Conservation (phyloP, 2,888 invertebrate species). For the Schrankia costaestrigalis region DNA sequence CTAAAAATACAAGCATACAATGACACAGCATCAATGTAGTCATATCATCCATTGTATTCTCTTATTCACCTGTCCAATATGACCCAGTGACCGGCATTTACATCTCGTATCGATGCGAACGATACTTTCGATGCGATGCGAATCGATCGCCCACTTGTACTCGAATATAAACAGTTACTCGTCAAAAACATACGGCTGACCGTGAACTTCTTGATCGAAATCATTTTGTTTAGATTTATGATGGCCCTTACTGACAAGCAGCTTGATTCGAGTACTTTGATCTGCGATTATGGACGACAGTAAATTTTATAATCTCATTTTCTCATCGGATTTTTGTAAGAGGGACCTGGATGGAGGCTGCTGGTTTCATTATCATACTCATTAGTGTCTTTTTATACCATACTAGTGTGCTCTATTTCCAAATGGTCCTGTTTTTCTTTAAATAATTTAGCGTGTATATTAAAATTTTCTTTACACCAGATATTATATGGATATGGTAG, state of each 20-base stretch:
- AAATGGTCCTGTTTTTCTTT: too few species aligned
- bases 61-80: constrained; percentile 55
- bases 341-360: too few species aligned
- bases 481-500: too few species aligned
- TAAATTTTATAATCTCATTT: too few species aligned
- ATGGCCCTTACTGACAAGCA: constrained; percentile 27
- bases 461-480: too few species aligned
- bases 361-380: too few species aligned
- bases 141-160: constrained; percentile 51
- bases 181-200: constrained; percentile 37
- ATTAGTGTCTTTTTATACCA: too few species aligned
- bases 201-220: constrained; percentile 53
- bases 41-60: constrained; percentile 43
- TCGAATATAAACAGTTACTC: constrained; percentile 48
- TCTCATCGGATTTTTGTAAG: too few species aligned
- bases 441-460: too few species aligned
- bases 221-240: constrained; percentile 39
- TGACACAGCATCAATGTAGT: constrained; percentile 31
- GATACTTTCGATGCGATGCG: constrained; percentile 52
- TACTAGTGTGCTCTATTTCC: too few species aligned
- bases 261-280: constrained; percentile 22
- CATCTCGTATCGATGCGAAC: constrained; percentile 40
- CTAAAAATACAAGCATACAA: constrained; percentile 46
- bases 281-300: constrained; percentile 19
- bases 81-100: constrained; percentile 60